Base-by-base conservation (phyloP, 2,888 invertebrate species). In the Ypsolopha sequella region DNA sequence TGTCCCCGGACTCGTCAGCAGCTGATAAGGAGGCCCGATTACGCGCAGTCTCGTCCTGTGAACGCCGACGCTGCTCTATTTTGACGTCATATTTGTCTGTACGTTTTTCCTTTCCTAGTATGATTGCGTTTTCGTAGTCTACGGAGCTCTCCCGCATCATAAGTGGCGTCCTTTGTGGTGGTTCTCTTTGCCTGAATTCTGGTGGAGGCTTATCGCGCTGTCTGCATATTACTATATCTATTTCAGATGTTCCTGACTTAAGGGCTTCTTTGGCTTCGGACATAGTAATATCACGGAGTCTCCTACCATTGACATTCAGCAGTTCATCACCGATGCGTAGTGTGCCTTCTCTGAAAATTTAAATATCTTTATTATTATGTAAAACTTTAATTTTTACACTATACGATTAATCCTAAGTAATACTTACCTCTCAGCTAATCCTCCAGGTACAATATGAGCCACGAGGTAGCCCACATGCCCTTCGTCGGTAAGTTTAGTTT, bases 251-350 rank as follows among this genome's bases (percentile, higher is more conserved):
- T 0, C 89, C 89, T 36, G 89, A 89, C 58, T 89, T 88, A 6
- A 92, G 76, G n/a, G 90, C 88, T 70, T 90, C 90, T 62, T 90
- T 88, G 44, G 91, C 91, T 71, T 90, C 90, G 1, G 88, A 72
- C 90, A 91, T 90, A 35, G 88, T 89, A 13, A 93, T 76, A 48
- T 91, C 91, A 6, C 91, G 88, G 48, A 94, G 80, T 59, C 91
- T 81, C 55, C 89, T 88, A 9, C 93, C 93, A 65, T 93, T 93
- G 6, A 93, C 92, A 57, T 92, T 91, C 34, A 93, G 84, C 34
- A 93, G 88, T 66, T 93, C 91, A 66, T 93, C 93, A 10, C 92
- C 92, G 36, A 91, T 88, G 51, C 88, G 86, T 51, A 93, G 72
- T 1, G 90, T 87, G 1, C 91, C 91, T 62, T 92, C 91, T 60